A percentile compares a stretch with the other conserved stretches of the same genome.
Evolutionary conservation across 92 coral and sea anemone genomes (phyloP).

Genomic region (Palythoa caribaeorum): DNA sequence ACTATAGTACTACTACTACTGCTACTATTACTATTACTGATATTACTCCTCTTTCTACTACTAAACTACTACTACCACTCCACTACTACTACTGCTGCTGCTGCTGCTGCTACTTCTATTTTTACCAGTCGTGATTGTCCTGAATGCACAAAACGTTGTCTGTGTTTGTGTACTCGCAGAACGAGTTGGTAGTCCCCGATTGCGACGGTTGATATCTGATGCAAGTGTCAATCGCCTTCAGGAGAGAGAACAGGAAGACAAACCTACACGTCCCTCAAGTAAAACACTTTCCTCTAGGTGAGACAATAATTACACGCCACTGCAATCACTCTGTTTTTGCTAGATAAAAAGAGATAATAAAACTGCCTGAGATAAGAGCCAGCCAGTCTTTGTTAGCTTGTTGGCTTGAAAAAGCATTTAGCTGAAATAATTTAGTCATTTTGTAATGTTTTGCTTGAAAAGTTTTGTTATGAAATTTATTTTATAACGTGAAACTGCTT

Average conservation of each 20-base stretch:
- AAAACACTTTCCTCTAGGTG: conserved; percentile 6
- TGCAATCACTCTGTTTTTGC: neutral
- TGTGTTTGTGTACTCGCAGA: neutral
- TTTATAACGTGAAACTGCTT: no score
- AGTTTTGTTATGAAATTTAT: no score
- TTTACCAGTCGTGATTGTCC: neutral
- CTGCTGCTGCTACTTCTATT: no score
- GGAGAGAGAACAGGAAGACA: conserved; percentile 45
- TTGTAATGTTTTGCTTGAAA: no score
- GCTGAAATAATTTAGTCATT: no score
- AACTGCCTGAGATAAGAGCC: neutral
- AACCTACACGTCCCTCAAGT: conserved; percentile 16
- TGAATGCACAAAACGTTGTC: neutral
- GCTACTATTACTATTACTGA: no score
- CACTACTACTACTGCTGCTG: neutral
- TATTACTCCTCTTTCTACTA: neutral
- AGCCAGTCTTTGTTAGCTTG: neutral
- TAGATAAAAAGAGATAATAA: no score
- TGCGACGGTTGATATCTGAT: conserved; percentile 40
- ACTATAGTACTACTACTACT: no score
- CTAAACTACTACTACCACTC: neutral
- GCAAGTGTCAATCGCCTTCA: conserved; percentile 22
- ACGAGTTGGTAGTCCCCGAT: conserved; percentile 46
- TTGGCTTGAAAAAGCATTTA: neutral
- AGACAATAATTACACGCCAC: neutral